Percentiles rank a stretch among this genome's conserved stretches.
These are phyloP conservation scores for Muntiacus reevesi DNA, from an alignment of 2,113 vertebrate species.

Conservation along the genomic window DNA sequence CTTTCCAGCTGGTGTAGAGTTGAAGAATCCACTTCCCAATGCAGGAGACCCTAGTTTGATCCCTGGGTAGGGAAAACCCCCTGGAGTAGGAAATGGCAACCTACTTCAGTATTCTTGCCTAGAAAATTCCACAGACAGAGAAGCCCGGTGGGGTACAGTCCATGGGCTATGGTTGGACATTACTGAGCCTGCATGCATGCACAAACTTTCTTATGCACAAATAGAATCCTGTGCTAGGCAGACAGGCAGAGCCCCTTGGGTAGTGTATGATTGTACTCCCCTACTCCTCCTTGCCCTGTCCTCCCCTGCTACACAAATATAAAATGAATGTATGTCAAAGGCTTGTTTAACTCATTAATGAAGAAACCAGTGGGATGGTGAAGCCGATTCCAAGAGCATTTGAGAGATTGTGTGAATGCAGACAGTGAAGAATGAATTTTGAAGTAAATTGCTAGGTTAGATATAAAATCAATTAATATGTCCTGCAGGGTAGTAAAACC, in stretches of 20 bases:
- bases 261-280: background rate
- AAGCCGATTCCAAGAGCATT: background rate
- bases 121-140: background rate
- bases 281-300: background rate
- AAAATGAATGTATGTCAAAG: background rate
- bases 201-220: background rate
- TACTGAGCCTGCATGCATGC: background rate
- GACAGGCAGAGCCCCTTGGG: background rate
- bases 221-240: background rate
- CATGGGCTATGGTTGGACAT: background rate
- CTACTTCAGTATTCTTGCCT: background rate
- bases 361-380: background rate
- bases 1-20: background rate
- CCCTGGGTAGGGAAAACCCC: background rate
- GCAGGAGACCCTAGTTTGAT: background rate
- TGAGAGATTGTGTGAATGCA: background rate
- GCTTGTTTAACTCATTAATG: background rate
- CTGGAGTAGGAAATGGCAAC: background rate
- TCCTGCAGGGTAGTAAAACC: background rate
- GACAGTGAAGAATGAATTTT: background rate
- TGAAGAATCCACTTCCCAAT: background rate
- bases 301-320: background rate
- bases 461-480: background rate
- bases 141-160: background rate
- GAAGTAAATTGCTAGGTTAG: background rate